Conservation (phyloP, 2,888 invertebrate genomes). For the Pristionchus exspectatus region DNA sequence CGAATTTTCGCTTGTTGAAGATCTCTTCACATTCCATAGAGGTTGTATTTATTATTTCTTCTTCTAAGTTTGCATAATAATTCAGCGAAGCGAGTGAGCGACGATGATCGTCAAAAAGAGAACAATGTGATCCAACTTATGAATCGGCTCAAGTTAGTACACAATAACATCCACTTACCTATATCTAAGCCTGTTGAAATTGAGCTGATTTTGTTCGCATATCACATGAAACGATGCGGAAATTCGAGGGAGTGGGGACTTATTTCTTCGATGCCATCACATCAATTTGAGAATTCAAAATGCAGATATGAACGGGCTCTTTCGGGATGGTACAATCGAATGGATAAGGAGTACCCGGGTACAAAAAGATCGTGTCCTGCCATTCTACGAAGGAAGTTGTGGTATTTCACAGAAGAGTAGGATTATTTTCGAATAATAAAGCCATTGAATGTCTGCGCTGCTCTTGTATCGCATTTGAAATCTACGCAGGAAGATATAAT, state of each 20-base stretch:
- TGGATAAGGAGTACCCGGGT: constrained; percentile 15
- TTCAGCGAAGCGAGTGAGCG: constrained; percentile 12
- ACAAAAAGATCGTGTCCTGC: not conserved
- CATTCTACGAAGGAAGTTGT: constrained; percentile 1
- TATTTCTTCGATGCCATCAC: too few relatives aligned
- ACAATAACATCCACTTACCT: too few relatives aligned
- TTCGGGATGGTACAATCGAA: not conserved
- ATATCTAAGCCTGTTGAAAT: too few relatives aligned
- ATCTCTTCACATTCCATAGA: constrained; percentile 49
- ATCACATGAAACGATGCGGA: too few relatives aligned
- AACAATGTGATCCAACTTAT: constrained; percentile 19
- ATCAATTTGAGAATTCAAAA: too few relatives aligned
- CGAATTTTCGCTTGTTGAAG: constrained; percentile 36
- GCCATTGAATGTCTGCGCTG: not conserved
- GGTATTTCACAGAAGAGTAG: constrained; percentile 36
- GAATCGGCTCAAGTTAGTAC: constrained; percentile 24
- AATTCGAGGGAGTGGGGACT: too few relatives aligned
- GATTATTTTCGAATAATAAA: not conserved
- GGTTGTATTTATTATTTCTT: not conserved
- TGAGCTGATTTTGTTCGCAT: too few relatives aligned
- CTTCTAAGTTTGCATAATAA: not conserved
- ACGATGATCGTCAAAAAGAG: not conserved
- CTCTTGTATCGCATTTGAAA: not conserved
- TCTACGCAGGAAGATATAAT: too few relatives aligned
- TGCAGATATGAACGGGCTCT: constrained; percentile 36